A percentile compares a stretch with the other conserved stretches of the same genome.
These are phyloP conservation scores for Monopterus albus DNA, from an alignment of 2,113 vertebrate species.

Conservation along the genomic window DNA sequence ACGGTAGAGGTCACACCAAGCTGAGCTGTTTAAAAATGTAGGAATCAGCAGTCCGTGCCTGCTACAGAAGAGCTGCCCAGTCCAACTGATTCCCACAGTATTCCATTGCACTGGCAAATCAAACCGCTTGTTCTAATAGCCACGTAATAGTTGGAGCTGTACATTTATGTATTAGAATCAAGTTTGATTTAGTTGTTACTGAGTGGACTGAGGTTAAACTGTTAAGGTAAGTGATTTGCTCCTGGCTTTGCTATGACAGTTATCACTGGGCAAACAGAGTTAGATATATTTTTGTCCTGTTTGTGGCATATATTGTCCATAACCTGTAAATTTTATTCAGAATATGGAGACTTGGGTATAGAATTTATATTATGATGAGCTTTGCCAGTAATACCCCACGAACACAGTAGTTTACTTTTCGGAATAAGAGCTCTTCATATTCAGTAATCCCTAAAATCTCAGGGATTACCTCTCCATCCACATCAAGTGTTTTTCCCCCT, in stretches of 20 bases:
- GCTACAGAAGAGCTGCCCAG: constrained; percentile 53
- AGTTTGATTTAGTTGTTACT: constrained; percentile 25
- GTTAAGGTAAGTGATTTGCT: constrained; percentile 1
- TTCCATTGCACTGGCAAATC: constrained; percentile 20
- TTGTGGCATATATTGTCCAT: background rate
- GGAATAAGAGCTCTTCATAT: constrained; percentile 1
- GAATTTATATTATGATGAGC: background rate
- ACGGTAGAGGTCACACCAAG: constrained; percentile 72
- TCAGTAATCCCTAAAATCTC: constrained; percentile 5
- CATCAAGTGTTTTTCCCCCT: background rate
- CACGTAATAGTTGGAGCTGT: background rate
- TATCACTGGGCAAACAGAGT: background rate
- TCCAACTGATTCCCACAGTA: constrained; percentile 29
- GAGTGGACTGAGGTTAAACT: constrained; percentile 5
- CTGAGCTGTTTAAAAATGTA: constrained; percentile 63
- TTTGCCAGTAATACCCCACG: background rate
- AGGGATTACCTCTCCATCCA: background rate
- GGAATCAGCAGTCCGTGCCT: constrained; percentile 66
- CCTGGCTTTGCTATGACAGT: background rate
- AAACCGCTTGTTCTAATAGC: constrained; percentile 20
- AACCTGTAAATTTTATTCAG: background rate
- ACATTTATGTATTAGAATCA: background rate
- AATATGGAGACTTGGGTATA: background rate
- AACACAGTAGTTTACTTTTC: background rate
- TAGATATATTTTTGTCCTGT: background rate